A percentile compares a stretch with the other conserved stretches of the same genome.
phyloP scores from a whole-genome alignment of 2,113 vertebrate species.

The Cyanoliseus patagonus region DNA sequence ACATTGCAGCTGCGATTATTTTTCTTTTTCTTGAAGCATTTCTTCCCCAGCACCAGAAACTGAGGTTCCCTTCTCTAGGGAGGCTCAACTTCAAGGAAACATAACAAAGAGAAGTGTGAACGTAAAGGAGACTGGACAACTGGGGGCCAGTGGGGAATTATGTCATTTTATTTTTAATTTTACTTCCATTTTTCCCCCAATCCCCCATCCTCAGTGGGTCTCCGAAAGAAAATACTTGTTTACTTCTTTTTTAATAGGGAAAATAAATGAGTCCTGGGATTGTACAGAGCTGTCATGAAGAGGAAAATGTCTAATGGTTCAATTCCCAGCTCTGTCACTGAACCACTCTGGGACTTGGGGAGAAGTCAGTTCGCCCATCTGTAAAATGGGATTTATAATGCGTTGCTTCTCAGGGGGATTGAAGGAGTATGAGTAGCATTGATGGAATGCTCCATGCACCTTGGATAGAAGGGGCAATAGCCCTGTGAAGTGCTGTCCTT shows the following conservation, averaged over 20 bases:
- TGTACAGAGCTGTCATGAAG: slow-evolving; percentile 60
- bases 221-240: slow-evolving; percentile 65
- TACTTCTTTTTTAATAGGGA: slow-evolving; percentile 66
- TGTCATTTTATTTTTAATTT: slow-evolving; percentile 73
- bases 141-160: slow-evolving; percentile 25
- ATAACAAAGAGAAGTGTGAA: slow-evolving; percentile 69
- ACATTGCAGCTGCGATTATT: slow-evolving; percentile 81
- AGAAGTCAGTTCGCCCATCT: slow-evolving; percentile 67
- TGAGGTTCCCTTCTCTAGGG: slow-evolving; percentile 66
- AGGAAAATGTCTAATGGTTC: slow-evolving; percentile 55
- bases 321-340: slow-evolving; percentile 69
- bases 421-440: slow-evolving; percentile 30
- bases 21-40: slow-evolving; percentile 70
- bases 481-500: slow-evolving; percentile 58
- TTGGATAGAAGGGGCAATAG: slow-evolving; percentile 60
- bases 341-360: slow-evolving; percentile 62
- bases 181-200: slow-evolving; percentile 62
- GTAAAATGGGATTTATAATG: slow-evolving; percentile 71
- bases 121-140: slow-evolving; percentile 69
- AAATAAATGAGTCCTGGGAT: slow-evolving; percentile 65
- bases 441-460: slow-evolving; percentile 55
- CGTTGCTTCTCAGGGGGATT: slow-evolving; percentile 44
- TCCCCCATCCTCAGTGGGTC: slow-evolving; percentile 26
- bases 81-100: slow-evolving; percentile 70
- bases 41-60: slow-evolving; percentile 64